Base-by-base conservation (phyloP, 1,140 invertebrate species). In the Drosophila quadrilineata region DNA sequence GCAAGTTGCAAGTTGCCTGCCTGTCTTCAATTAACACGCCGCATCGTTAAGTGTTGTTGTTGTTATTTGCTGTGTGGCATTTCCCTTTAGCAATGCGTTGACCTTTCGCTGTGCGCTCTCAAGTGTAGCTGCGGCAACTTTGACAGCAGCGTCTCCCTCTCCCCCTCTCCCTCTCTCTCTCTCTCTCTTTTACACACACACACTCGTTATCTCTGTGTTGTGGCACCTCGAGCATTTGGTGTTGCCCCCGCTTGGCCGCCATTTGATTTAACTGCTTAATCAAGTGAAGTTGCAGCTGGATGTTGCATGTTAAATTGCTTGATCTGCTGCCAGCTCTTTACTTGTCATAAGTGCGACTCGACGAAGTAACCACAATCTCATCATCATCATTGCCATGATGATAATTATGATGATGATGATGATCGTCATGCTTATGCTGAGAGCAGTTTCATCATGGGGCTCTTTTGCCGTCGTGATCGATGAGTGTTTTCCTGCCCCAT, bases 11-110 rank as follows among this genome's bases (percentile, higher is more conserved):
- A n/a, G n/a, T n/a, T n/a, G 69, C 65, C 73, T 82, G 77, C 38
- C 43, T 84, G 77, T 82, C 77, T 82, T 82, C 77, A 82, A 82
- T 82, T 82, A 82, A 82, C 77, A 84, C 77, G 77, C 77, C 73
- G 77, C 77, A 77, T 77, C 71, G 70, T 68, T 63, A 68, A 56
- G 48, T 35, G 73, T 38, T 45, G 72, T 10, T 53, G 63, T 8
- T 62, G 67, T 8, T 56, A 53, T 17, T 43, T 70, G 59, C 56
- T 82, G 77, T 82, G 77, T 82, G 77, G 77, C 77, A 82, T 84
- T 82, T 82, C 73, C 77, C 77, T 82, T 84, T 73, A 63, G 69
- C 29, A 82, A 82, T 82, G 77, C 77, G 77, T 82, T 82, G 77
- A 82, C 77, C 77, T 82, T 84, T 82, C 64, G 49, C 52, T 53